Conservation (phyloP, 2,888 invertebrate genomes). For the Harpalus rubripes region DNA sequence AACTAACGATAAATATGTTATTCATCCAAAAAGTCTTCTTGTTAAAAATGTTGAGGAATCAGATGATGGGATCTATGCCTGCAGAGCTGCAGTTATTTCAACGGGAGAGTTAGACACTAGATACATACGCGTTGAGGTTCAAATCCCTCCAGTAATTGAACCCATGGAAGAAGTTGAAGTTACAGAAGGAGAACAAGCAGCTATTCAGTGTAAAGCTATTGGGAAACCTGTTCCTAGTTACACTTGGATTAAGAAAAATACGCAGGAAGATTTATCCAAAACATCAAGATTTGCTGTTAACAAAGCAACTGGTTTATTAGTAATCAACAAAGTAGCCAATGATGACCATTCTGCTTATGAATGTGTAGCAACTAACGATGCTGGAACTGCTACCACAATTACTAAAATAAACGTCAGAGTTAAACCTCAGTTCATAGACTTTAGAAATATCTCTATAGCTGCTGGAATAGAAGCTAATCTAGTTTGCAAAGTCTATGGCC, state of each 20-base stretch:
- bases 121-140: slow-evolving; percentile 89
- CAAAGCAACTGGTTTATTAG: slow-evolving; percentile 84
- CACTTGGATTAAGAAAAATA: slow-evolving; percentile 89
- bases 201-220: slow-evolving; percentile 87
- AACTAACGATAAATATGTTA: slow-evolving; percentile 86
- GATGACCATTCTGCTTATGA: slow-evolving; percentile 90
- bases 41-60: slow-evolving; percentile 88
- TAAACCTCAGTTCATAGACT: slow-evolving; percentile 89
- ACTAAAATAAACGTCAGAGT: slow-evolving; percentile 87
- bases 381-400: slow-evolving; percentile 84
- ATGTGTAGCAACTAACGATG: slow-evolving; percentile 89
- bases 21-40: slow-evolving; percentile 86
- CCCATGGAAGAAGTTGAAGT: slow-evolving; percentile 83
- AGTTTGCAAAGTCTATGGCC: slow-evolving; percentile 88
- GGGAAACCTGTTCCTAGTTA: slow-evolving; percentile 92
- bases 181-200: slow-evolving; percentile 89
- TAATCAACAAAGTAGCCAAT: slow-evolving; percentile 86
- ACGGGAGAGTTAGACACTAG: slow-evolving; percentile 89
- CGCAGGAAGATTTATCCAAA: slow-evolving; percentile 85
- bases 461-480: slow-evolving; percentile 83
- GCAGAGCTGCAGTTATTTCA: slow-evolving; percentile 90
- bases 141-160: slow-evolving; percentile 86
- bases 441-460: slow-evolving; percentile 85
- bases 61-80: slow-evolving; percentile 92
- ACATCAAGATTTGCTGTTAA: slow-evolving; percentile 86